Conservation (phyloP, 2,797 vertebrate species). For the Furcifer pardalis region DNA sequence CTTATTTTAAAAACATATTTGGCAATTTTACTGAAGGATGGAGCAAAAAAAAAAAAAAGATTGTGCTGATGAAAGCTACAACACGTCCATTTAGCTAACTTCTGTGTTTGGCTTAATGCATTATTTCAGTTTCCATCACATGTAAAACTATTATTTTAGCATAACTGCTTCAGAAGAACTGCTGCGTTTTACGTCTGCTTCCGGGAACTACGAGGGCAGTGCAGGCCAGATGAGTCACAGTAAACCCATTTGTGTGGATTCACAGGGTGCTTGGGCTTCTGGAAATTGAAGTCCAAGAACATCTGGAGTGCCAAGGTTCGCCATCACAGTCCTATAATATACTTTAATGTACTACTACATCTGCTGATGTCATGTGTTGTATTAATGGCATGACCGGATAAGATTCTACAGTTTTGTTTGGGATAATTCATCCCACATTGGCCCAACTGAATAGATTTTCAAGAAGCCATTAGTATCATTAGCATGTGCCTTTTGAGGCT, state of each 20-base stretch:
- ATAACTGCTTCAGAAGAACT: neutral
- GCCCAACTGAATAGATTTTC: slow-evolving; percentile 70
- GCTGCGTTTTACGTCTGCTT: too few relatives aligned
- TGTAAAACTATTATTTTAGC: neutral
- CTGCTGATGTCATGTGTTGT: slow-evolving; percentile 50
- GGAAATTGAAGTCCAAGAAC: too few relatives aligned
- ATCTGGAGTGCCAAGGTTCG: too few relatives aligned
- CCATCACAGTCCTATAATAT: slow-evolving; percentile 65
- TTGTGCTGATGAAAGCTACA: neutral
- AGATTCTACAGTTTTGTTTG: slow-evolving; percentile 61
- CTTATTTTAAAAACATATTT: neutral
- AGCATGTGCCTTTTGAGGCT: slow-evolving; percentile 60
- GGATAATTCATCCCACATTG: slow-evolving; percentile 67
- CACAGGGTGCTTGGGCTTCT: too few relatives aligned
- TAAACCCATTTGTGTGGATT: too few relatives aligned
- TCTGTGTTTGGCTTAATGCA: neutral
- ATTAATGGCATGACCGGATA: slow-evolving; percentile 64
- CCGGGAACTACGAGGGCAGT: too few relatives aligned
- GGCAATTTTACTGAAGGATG: neutral
- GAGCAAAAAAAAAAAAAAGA: neutral
- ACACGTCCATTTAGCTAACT: neutral
- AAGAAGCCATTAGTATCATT: slow-evolving; percentile 59
- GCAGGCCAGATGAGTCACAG: too few relatives aligned
- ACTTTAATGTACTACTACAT: slow-evolving; percentile 71
- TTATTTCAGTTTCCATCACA: too few relatives aligned